Conservation (phyloP, 2,888 invertebrate genomes). For the Meandrusa payeni region DNA sequence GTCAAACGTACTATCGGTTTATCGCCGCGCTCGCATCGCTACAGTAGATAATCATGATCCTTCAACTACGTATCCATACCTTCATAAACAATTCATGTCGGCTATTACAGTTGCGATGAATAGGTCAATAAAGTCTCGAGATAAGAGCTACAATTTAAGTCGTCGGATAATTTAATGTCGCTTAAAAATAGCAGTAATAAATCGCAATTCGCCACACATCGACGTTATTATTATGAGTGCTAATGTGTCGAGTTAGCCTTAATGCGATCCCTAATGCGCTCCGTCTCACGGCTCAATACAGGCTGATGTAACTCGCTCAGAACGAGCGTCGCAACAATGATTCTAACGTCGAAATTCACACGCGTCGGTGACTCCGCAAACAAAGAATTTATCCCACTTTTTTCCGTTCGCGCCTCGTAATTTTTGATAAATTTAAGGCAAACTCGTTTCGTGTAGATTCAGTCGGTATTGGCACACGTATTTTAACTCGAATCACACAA, state of each 20-base stretch:
- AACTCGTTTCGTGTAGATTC: conserved; percentile 53
- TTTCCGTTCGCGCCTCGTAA: conserved; percentile 47
- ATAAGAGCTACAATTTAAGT: conserved; percentile 40
- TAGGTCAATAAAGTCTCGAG: conserved; percentile 49
- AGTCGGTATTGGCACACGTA: conserved; percentile 50
- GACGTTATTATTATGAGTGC: conserved; percentile 53
- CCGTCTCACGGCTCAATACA: conserved; percentile 28
- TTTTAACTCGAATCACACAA: too few relatives aligned
- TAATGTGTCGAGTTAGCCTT: conserved; percentile 48
- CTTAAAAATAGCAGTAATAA: conserved; percentile 54
- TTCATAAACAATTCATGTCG: conserved; percentile 38
- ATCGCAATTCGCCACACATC: conserved; percentile 51
- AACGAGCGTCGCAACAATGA: conserved; percentile 38
- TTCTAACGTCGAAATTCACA: conserved; percentile 51
- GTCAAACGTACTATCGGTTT: conserved; percentile 45
- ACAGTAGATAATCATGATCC: conserved; percentile 28
- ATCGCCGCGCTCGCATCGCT: conserved; percentile 30
- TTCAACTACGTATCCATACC: conserved; percentile 21
- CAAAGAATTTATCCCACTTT: conserved; percentile 39
- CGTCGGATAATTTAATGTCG: conserved; percentile 45
- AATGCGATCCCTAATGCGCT: conserved; percentile 49
- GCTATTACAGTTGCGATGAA: conserved; percentile 37
- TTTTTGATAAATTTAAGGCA: conserved; percentile 49
- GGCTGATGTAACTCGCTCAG: conserved; percentile 45
- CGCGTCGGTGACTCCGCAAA: conserved; percentile 52